Base-by-base conservation (phyloP, 2,797 vertebrate genomes). In the Octomys mimax region DNA sequence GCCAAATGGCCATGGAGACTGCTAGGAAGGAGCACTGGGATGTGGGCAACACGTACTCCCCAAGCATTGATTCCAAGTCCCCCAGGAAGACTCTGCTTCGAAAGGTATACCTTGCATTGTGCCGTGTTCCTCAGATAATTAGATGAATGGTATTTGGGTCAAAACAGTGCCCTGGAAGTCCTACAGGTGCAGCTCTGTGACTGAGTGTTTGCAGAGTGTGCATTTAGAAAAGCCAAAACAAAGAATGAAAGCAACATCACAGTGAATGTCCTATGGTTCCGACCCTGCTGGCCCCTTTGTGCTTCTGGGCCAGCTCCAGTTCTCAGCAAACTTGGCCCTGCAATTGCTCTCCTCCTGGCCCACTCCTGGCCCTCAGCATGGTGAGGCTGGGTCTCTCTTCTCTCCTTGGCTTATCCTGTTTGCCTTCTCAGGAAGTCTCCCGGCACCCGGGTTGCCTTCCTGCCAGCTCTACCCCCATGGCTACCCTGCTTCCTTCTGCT, bases 391-490 rank as follows among this genome's bases (percentile, higher is more conserved):
- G 42, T 13, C 22, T 24, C 39, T 57, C 54, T 57, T 16, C 21
- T 36, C 33, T 19, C 0, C 16, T 1, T 42, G 24, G 36, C 22
- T 66, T 19, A 12, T 8, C 59, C 36, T 16, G 9, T 4, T 3
- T 39, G 8, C 33, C 49, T 8, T 16, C 66, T 71, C 46, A 18
- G 9, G 62, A 22, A 31, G 26, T 26, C 42, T 13, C n/a, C 57
- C 36, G 28, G 39, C 59, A 8, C 11, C 33, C 13, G 2, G 19
- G 33, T 28, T 24, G 28, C 22, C 21, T 42, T 36, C 70, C 31
- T 18, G 11, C 33, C 22, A 1, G 8, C 21, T 10, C n/a, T 22
- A 36, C 14, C 6, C 22, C 26, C 8, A 1, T 0, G 9, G 39
- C 42, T 54, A 21, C 33, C 28, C 22, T 14, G 14, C 46, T 31